Percentiles rank a stretch among this genome's conserved stretches.
Evolutionary conservation across 92 coral and sea anemone genomes (phyloP).

Genomic region (Palythoa grandiflora): DNA sequence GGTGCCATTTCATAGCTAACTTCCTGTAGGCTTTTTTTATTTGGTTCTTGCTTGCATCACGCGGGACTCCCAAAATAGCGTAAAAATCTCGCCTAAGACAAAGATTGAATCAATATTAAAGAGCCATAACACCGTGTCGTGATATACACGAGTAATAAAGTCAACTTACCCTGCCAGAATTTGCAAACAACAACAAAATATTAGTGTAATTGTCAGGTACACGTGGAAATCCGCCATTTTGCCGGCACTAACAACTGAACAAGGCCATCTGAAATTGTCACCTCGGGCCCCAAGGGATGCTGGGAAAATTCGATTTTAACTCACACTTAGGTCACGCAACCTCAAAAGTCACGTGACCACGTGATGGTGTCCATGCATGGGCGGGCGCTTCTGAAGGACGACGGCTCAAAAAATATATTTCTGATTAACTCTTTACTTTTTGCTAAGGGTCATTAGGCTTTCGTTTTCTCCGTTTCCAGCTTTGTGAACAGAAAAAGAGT

Average conservation of each 20-base stretch:
- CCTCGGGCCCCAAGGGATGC: slow-evolving; percentile 23
- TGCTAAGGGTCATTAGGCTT: no score
- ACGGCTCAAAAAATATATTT: no score
- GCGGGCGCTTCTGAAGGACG: not conserved
- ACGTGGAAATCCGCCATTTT: slow-evolving; percentile 92
- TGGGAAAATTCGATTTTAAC: not conserved
- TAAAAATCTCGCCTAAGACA: slow-evolving; percentile 93
- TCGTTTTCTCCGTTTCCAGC: no score
- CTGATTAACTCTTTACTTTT: no score
- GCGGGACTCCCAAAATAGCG: slow-evolving; percentile 96
- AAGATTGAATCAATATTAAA: slow-evolving; percentile 9
- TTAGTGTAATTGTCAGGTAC: slow-evolving; percentile 71
- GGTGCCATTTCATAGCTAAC: slow-evolving; percentile 99
- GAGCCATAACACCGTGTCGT: not conserved
- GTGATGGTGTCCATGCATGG: no score
- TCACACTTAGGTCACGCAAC: not conserved
- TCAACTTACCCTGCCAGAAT: slow-evolving; percentile 94
- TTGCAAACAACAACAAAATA: slow-evolving; percentile 87
- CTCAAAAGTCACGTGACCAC: not conserved
- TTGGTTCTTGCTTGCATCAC: slow-evolving; percentile 95
- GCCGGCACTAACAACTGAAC: slow-evolving; percentile 27
- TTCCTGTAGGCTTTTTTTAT: slow-evolving; percentile 98
- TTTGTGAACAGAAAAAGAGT: no score
- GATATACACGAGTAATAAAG: not conserved
- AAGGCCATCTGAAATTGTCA: not conserved